phyloP scores from a whole-genome alignment of 2,888 invertebrate species.

The Dryocosmus kuriphilus region DNA sequence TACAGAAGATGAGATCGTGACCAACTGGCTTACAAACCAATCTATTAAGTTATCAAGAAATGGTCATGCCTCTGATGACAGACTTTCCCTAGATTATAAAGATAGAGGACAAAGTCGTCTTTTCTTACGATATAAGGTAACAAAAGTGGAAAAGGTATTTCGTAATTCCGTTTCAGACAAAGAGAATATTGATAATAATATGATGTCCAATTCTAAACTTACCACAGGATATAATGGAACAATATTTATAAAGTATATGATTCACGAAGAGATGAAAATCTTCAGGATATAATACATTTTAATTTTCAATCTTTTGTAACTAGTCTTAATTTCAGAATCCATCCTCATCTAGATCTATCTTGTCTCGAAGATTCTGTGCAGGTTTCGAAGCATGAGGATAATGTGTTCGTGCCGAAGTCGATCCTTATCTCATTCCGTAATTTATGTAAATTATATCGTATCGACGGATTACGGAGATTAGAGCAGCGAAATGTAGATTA shows the following conservation, averaged over 20 bases:
- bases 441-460: constrained; percentile 33
- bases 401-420: constrained; percentile 26
- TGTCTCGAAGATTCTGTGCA: background rate
- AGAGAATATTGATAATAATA: background rate
- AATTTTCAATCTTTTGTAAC: constrained; percentile 12
- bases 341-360: background rate
- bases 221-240: background rate
- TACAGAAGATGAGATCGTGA: constrained; percentile 11
- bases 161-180: background rate
- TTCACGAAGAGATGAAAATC: background rate
- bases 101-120: background rate
- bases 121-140: background rate
- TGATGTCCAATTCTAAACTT: background rate
- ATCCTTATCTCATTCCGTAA: constrained; percentile 25
- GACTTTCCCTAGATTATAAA: background rate
- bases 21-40: background rate
- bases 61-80: background rate
- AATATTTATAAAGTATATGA: background rate
- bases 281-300: background rate
- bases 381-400: constrained; percentile 8
- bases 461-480: background rate
- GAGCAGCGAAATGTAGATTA: constrained; percentile 1
- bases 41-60: background rate
- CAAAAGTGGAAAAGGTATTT: background rate
- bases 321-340: background rate